A percentile compares a stretch with the other conserved stretches of the same genome.
phyloP scores from a whole-genome alignment of 1,140 invertebrate species.

The Eciton burchellii region DNA sequence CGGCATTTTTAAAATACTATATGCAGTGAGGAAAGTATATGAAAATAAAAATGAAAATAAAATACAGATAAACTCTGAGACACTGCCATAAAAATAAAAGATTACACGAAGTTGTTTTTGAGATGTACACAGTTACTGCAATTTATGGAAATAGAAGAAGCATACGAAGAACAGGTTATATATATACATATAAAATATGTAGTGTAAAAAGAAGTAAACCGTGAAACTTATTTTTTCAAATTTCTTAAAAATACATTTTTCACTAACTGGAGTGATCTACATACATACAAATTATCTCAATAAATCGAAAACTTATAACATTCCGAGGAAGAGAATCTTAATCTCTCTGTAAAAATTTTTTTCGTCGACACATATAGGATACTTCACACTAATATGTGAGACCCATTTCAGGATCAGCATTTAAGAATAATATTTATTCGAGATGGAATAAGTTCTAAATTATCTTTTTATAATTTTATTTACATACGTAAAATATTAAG shows the following conservation, averaged over 20 bases:
- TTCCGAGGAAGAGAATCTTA: neutral
- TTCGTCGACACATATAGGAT: neutral
- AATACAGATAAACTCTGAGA: constrained; percentile 24
- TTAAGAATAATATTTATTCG: no score
- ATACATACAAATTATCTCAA: neutral
- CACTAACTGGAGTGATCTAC: constrained; percentile 12
- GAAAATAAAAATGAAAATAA: no score
- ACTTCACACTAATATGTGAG: no score
- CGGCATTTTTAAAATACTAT: neutral
- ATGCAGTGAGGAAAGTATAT: neutral
- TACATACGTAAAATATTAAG: no score
- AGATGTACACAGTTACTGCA: constrained; percentile 4
- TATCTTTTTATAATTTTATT: neutral
- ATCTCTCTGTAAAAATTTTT: neutral
- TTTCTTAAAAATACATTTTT: constrained; percentile 50
- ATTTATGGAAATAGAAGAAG: neutral
- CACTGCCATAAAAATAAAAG: constrained; percentile 17
- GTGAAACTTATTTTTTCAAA: constrained; percentile 71
- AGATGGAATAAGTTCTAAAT: neutral
- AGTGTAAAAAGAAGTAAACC: constrained; percentile 38
- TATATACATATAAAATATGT: constrained; percentile 15
- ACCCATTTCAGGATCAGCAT: no score
- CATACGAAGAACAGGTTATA: neutral
- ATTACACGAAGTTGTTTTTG: constrained; percentile 16
- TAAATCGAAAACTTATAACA: constrained; percentile 20